Evolutionary conservation across 2,888 invertebrate species (phyloP).

Genomic region (Ophraella communa): DNA sequence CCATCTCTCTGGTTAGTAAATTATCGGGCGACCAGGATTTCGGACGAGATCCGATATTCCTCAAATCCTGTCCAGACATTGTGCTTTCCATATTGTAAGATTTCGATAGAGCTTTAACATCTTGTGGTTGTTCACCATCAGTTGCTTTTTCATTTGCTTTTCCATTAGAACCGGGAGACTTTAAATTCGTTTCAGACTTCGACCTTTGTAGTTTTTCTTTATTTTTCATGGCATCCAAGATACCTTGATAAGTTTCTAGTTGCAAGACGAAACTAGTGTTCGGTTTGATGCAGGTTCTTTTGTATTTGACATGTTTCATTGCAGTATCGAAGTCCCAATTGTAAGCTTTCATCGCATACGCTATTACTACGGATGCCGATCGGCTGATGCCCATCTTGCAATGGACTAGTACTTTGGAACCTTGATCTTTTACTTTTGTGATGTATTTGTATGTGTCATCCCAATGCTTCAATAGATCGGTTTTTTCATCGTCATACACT

Average conservation of each 20-base stretch:
- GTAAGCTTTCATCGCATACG: conserved; percentile 97
- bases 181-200: conserved; percentile 90
- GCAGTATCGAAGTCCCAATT: conserved; percentile 93
- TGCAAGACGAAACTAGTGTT: conserved; percentile 94
- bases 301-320: conserved; percentile 86
- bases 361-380: conserved; percentile 97
- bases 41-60: conserved; percentile 56
- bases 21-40: conserved; percentile 77
- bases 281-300: conserved; percentile 93
- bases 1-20: conserved; percentile 66
- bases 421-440: conserved; percentile 85
- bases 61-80: conserved; percentile 53
- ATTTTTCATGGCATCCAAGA: conserved; percentile 93
- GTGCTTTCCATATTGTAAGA: conserved; percentile 43
- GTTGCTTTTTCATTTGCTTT: conserved; percentile 65
- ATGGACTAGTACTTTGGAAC: conserved; percentile 95
- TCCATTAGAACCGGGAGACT: conserved; percentile 63
- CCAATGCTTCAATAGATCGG: conserved; percentile 96
- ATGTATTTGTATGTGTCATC: conserved; percentile 98
- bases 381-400: conserved; percentile 99
- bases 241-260: conserved; percentile 83
- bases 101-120: conserved; percentile 64
- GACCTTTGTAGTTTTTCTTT: conserved; percentile 90
- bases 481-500: conserved; percentile 96
- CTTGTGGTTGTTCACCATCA: conserved; percentile 68